Evolutionary conservation across 2,113 vertebrate species (phyloP).

Genomic region (Stigmatopora argus): DNA sequence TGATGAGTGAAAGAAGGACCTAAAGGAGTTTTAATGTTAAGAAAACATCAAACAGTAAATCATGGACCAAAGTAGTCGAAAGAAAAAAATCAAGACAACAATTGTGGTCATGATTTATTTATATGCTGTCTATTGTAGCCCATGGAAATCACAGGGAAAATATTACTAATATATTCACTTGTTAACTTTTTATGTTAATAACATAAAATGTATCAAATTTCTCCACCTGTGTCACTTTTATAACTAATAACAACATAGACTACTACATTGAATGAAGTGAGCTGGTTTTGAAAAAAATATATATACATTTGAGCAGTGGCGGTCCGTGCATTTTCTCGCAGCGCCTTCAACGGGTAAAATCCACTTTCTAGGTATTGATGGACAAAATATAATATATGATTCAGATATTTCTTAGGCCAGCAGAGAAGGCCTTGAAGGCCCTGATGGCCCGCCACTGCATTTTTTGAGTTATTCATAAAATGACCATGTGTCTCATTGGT

Average conservation of each 20-base stretch:
- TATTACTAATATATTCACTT: constrained; percentile 50
- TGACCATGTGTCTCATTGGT: not conserved
- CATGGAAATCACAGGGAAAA: constrained; percentile 12
- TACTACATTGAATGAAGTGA: not conserved
- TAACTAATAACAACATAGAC: not conserved
- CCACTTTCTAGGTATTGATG: too few species aligned
- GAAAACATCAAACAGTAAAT: not conserved
- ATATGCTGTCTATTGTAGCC: constrained; percentile 14
- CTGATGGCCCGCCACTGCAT: too few species aligned
- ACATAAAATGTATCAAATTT: constrained; percentile 27
- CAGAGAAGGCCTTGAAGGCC: too few species aligned
- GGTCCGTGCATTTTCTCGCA: too few species aligned
- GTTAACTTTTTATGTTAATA: constrained; percentile 51
- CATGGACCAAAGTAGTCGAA: constrained; percentile 36
- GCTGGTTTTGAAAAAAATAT: not conserved
- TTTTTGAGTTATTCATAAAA: not conserved
- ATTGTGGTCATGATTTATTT: constrained; percentile 39
- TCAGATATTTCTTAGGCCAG: too few species aligned
- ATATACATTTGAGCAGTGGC: not conserved
- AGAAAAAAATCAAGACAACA: constrained; percentile 11
- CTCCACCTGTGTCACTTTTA: not conserved
- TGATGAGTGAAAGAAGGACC: constrained; percentile 1
- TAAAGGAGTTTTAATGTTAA: not conserved
- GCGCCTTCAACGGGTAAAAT: too few species aligned
- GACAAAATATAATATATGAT: too few species aligned